Base-by-base conservation (phyloP, 1,140 invertebrate species). In the Polypedilum vanderplanki region DNA sequence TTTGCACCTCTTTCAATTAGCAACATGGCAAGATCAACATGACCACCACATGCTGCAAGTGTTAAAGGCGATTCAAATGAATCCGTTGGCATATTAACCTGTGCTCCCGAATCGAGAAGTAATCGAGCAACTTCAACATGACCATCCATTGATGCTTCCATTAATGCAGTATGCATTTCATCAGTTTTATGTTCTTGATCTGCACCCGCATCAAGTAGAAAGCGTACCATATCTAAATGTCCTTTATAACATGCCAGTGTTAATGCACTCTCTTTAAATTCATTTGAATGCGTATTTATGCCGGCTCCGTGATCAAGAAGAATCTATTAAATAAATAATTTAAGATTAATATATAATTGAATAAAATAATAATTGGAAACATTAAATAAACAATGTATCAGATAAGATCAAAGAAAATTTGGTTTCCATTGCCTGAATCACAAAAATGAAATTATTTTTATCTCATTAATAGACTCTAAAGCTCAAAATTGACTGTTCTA, bases 91-190 rank as follows among this genome's bases (percentile, higher is more conserved):
- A 99, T 98, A 84, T 98, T 99, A 8, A 97, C 94, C 87, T 98
- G 96, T 57, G 98, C 97, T 75, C 96, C 97, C n/a, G 94, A 97
- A 85, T 98, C 95, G 12, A 99, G 84, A 40, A 99, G 85, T 74
- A 98, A 85, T 41, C 95, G 84, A 1, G 96, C 96, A 24, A 99
- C 97, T 84, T 99, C 96, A 0, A 99, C 90, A 83, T 99, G 97
- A 2, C 98, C 98, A 85, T 99, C 98, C 97, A 99, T 99, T 40
- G 96, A 98, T 22, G 98, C 97, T 85, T 99, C 98, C 97, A 99
- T 99, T 2, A 99, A 85, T 24, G 98, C 97, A 1, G 97, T 99
- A 84, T 99, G 97, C 96, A 99, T 98, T 85, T 99, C 98, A 84
- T 99, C 97, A 0, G 97, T 98, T 86, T 98, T 97, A 86, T 98